phyloP scores from a whole-genome alignment of 2,797 vertebrate species.

The Rhinoraja longicauda region DNA sequence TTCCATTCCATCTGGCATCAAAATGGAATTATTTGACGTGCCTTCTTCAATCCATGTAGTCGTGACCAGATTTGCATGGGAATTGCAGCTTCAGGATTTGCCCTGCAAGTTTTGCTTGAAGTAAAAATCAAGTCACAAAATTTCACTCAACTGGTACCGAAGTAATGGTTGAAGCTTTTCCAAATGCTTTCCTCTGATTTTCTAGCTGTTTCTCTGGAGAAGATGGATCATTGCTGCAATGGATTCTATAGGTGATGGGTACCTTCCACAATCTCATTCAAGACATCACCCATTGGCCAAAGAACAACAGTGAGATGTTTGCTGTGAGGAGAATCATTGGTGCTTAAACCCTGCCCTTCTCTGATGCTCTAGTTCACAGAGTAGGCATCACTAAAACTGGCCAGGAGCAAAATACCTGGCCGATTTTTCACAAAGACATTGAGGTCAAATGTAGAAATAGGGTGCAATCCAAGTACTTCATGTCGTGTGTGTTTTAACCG shows the following conservation, averaged over 20 bases:
- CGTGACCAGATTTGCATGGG: background rate
- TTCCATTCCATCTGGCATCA: background rate
- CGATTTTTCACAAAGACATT: background rate
- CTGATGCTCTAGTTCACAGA: background rate
- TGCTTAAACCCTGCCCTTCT: background rate
- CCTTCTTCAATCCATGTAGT: background rate
- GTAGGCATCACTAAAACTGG: background rate
- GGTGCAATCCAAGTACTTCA: background rate
- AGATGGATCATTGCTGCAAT: background rate
- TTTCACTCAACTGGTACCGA: background rate
- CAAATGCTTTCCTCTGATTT: background rate
- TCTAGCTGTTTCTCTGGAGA: background rate
- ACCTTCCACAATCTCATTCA: background rate
- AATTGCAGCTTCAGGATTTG: background rate
- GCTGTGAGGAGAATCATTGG: background rate
- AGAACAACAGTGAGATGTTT: background rate
- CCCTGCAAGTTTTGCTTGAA: background rate
- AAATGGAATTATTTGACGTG: background rate
- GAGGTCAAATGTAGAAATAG: background rate
- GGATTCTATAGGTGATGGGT: background rate
- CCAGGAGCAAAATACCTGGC: background rate
- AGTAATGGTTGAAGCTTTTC: background rate
- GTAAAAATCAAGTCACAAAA: background rate
- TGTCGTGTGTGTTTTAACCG: background rate
- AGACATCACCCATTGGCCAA: background rate